Base-by-base conservation (phyloP, 2,888 invertebrate species). In the Himalopsyche anomala region DNA sequence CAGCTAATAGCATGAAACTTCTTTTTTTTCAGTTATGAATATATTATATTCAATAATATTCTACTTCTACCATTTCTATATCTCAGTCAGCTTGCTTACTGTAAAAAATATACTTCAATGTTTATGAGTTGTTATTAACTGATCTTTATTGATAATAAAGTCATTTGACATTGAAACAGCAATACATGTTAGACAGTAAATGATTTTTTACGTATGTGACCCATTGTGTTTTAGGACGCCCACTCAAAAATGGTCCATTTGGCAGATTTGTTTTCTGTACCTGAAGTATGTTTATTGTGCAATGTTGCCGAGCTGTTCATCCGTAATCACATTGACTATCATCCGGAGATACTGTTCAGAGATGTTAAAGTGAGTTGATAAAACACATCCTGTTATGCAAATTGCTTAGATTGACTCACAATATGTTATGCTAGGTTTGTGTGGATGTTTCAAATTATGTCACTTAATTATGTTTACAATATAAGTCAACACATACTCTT, bases 261-360 rank as follows among this genome's bases (percentile, higher is more conserved):
- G 89, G 98, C 99, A 6, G 99, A 99, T 93, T 92, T 99, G 84
- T 99, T 99, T 92, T 98, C 99, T 9, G 96, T 99, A 80, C 99
- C 99, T 45, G 99, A 99, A 94, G 98, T 99, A 96, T 96, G 97
- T 89, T 93, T 99, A 74, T 93, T 99, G 4, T 97, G 98, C 90
- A 98, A 98, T 92, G 97, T 99, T 4, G 97, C 98, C 0, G 98
- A 99, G 92, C 98, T 96, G 92, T 98, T 99, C 90, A 95, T 97
- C 89, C 94, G 94, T 84, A 96, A 98, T 91, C 96, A 96, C 89
- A 97, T 99, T 89, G 97, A 97, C 90, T 99, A 97, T 91, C 97
- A 98, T 92, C 98, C 99, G 1, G 98, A 98, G 92, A 98, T 98
- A 90, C 94, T 99, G 45, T 99, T 98, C 91, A 95, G 97, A 90